phyloP scores from a whole-genome alignment of 2,113 vertebrate species.

The Benitochromis conjunctus region DNA sequence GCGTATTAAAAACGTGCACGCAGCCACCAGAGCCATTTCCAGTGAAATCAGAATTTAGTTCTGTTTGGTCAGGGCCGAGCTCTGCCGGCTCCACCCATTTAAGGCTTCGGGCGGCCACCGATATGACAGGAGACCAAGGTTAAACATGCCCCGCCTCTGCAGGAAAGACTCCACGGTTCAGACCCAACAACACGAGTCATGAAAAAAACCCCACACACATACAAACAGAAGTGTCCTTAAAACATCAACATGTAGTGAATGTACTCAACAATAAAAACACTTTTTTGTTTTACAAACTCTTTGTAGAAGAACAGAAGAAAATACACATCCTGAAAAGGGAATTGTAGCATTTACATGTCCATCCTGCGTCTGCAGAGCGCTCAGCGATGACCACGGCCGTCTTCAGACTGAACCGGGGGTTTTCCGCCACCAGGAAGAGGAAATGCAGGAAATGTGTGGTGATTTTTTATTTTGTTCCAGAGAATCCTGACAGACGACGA shows the following conservation, averaged over 20 bases:
- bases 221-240: neutral
- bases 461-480: neutral
- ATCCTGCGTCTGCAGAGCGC: neutral
- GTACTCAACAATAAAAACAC: neutral
- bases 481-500: neutral
- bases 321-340: slow-evolving; percentile 22
- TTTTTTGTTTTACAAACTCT: neutral
- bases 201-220: neutral
- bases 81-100: neutral
- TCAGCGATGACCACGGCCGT: neutral
- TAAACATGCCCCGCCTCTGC: neutral
- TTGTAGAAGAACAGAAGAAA: neutral
- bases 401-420: neutral
- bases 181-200: neutral
- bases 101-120: neutral
- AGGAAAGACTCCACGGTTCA: neutral
- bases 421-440: neutral
- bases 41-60: neutral
- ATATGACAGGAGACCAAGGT: neutral
- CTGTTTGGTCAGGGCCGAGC: neutral
- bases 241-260: slow-evolving; percentile 18
- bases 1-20: neutral
- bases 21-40: neutral
- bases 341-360: neutral
- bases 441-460: neutral